A percentile compares a stretch with the other conserved stretches of the same genome.
phyloP scores from a whole-genome alignment of 2,888 invertebrate genomes.

The Caenorhabditis angaria region DNA sequence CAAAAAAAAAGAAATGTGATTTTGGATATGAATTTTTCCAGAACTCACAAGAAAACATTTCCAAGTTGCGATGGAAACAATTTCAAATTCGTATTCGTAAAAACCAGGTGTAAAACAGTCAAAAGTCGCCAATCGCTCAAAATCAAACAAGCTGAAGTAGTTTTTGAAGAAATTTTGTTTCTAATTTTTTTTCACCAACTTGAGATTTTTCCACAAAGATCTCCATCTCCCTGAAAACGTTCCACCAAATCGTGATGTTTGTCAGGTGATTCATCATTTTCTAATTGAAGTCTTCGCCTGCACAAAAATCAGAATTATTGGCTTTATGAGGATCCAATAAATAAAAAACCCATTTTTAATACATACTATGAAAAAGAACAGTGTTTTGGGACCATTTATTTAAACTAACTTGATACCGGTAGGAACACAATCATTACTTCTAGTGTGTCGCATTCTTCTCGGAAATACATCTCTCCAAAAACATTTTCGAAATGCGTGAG shows the following conservation, averaged over 20 bases:
- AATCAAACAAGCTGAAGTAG: slow-evolving; percentile 3
- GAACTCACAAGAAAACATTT: slow-evolving; percentile 19
- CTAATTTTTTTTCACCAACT: neutral
- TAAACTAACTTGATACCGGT: neutral
- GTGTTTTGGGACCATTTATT: too few species aligned
- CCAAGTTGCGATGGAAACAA: slow-evolving; percentile 19
- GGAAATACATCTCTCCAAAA: neutral
- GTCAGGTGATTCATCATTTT: too few species aligned
- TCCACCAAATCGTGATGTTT: neutral
- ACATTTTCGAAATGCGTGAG: neutral
- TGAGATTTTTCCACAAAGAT: neutral
- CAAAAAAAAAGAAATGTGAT: slow-evolving; percentile 10
- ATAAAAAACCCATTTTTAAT: too few species aligned
- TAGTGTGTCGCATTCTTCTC: neutral
- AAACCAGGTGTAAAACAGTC: neutral
- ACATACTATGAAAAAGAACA: too few species aligned
- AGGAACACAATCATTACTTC: too few species aligned
- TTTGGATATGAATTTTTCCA: neutral
- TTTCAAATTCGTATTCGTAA: slow-evolving; percentile 9
- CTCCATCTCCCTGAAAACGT: neutral
- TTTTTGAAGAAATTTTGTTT: too few species aligned
- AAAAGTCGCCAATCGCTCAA: slow-evolving; percentile 34
- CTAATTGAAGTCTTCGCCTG: too few species aligned
- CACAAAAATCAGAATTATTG: slow-evolving; percentile 1
- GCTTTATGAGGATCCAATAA: neutral